These are phyloP conservation scores for Drosophila fuyamai DNA, from an alignment of 1,140 invertebrate genomes.

Conservation along the genomic window DNA sequence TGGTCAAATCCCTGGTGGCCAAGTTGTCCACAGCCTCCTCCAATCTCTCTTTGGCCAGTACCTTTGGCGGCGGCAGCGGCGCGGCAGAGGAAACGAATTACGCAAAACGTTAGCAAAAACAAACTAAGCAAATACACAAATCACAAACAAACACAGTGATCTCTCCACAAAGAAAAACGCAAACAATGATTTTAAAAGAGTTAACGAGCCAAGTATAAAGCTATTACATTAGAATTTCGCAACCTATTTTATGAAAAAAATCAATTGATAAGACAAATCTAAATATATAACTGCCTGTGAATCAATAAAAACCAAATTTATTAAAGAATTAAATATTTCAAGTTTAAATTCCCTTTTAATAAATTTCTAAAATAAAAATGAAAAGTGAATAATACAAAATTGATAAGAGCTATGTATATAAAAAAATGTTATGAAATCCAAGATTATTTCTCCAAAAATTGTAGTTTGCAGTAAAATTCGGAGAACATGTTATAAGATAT, in stretches of 20 bases:
- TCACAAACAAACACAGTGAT: constrained; percentile 32
- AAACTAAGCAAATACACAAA: constrained; percentile 46
- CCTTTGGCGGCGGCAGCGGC: constrained; percentile 59
- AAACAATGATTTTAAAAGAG: neutral
- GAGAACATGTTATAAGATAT: no score
- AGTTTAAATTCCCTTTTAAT: no score
- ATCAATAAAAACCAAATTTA: no score
- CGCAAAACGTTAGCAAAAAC: constrained; percentile 77
- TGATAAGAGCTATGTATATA: neutral
- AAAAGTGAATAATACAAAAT: no score
- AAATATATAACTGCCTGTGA: no score
- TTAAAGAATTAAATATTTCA: no score
- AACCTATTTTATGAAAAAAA: neutral
- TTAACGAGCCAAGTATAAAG: neutral
- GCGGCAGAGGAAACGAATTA: constrained; percentile 76
- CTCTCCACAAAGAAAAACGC: neutral
- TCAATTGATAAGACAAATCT: neutral
- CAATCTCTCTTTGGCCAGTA: constrained; percentile 77
- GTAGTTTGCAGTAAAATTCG: no score
- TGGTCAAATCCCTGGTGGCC: constrained; percentile 82
- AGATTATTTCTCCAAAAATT: neutral
- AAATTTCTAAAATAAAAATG: no score
- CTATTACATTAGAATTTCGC: no score
- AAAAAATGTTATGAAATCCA: neutral
- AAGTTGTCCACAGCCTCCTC: constrained; percentile 79